These are phyloP conservation scores for Hylia prasina DNA, from an alignment of 2,113 vertebrate species.

Conservation along the genomic window DNA sequence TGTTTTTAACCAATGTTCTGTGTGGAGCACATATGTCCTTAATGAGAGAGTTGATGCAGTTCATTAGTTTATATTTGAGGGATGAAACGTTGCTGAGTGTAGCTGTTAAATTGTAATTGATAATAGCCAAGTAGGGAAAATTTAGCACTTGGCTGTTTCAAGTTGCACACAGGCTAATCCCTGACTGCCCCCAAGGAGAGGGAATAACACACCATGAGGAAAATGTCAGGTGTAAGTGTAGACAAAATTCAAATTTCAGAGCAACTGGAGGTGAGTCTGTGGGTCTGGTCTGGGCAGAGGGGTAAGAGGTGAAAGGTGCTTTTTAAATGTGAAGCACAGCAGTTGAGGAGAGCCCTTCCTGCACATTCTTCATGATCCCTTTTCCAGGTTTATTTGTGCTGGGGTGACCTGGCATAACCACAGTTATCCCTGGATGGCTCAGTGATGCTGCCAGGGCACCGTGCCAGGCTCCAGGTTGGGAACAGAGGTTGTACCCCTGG, in stretches of 20 bases:
- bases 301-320: neutral
- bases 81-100: neutral
- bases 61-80: neutral
- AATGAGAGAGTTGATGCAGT: neutral
- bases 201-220: neutral
- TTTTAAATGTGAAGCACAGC: neutral
- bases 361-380: neutral
- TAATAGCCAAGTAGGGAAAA: neutral
- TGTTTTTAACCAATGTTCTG: neutral
- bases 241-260: neutral
- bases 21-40: neutral
- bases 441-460: neutral
- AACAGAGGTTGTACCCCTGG: neutral
- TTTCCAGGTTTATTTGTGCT: neutral
- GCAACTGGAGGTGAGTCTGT: accelerated
- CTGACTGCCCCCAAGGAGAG: neutral
- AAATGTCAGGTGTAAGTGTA: neutral
- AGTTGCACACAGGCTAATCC: neutral
- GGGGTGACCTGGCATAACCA: neutral
- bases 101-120: neutral
- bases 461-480: neutral
- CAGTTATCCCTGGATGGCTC: neutral
- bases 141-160: neutral
- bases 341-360: neutral
- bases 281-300: neutral